phyloP scores from a whole-genome alignment of 2,113 vertebrate species.

The Lasiurus cinereus region DNA sequence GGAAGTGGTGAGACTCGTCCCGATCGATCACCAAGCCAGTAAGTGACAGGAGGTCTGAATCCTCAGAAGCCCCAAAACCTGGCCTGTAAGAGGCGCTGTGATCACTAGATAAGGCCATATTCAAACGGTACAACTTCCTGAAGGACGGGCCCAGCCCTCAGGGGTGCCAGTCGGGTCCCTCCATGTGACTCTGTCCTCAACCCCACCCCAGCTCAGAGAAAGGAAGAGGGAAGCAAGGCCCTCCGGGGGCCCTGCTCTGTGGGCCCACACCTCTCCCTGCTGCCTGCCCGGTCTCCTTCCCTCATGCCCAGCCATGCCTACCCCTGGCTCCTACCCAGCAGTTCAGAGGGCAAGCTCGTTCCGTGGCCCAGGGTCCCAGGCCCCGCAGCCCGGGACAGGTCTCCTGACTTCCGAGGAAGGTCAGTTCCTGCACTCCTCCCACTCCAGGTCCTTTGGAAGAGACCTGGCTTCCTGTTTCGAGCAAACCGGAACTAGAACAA shows the following conservation, averaged over 20 bases:
- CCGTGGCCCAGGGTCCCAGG: not conserved
- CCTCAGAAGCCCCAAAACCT: not conserved
- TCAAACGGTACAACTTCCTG: not conserved
- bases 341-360: not conserved
- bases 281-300: not conserved
- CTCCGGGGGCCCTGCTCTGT: no score
- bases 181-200: not conserved
- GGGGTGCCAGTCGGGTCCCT: not conserved
- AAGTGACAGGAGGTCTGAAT: not conserved
- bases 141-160: not conserved
- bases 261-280: not conserved
- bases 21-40: not conserved
- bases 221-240: not conserved
- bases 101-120: not conserved
- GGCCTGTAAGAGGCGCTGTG: not conserved
- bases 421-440: not conserved
- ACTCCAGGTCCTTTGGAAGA: slow-evolving; percentile 7
- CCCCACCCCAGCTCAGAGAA: not conserved
- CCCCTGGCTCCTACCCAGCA: not conserved
- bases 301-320: not conserved
- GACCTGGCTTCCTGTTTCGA: slow-evolving; percentile 60
- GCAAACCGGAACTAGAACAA: slow-evolving; percentile 68
- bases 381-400: not conserved
- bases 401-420: not conserved
- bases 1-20: not conserved